Evolutionary conservation across 64 coral and sea anemone genomes (phyloP).

Genomic region (Montipora cactus): DNA sequence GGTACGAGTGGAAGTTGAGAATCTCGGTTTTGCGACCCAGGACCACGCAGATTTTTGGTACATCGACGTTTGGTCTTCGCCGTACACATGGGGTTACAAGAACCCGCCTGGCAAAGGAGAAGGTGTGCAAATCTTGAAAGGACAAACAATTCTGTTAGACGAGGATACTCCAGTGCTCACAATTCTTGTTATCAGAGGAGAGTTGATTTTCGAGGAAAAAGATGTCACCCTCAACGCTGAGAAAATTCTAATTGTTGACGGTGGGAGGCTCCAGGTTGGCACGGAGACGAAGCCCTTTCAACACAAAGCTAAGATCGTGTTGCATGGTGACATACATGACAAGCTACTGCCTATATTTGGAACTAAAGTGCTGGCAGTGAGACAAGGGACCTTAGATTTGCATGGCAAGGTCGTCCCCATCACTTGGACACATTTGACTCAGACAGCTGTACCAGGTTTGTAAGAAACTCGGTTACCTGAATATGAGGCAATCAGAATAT

Average conservation of each 20-base stretch:
- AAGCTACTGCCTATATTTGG: conserved; percentile 86
- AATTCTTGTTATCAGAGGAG: conserved; percentile 72
- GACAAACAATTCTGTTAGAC: conserved; percentile 83
- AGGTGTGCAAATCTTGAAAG: conserved; percentile 48
- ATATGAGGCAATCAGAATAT: too few species aligned
- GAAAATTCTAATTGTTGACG: conserved; percentile 77
- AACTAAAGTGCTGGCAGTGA: conserved; percentile 79
- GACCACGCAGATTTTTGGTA: conserved; percentile 76
- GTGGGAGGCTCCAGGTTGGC: conserved; percentile 73
- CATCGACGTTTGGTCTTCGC: conserved; percentile 84
- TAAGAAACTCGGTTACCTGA: background rate
- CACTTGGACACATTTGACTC: conserved; percentile 80
- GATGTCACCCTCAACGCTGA: conserved; percentile 73
- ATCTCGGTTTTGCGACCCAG: conserved; percentile 60
- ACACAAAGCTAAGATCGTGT: conserved; percentile 75
- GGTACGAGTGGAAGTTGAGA: conserved; percentile 67
- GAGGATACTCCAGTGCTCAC: conserved; percentile 70
- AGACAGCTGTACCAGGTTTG: conserved; percentile 63
- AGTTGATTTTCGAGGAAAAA: conserved; percentile 84
- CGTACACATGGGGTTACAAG: conserved; percentile 74
- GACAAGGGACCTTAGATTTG: conserved; percentile 82
- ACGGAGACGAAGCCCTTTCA: conserved; percentile 77
- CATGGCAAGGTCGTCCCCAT: conserved; percentile 73
- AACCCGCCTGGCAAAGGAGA: conserved; percentile 71
- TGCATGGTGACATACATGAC: conserved; percentile 62